Evolutionary conservation across 2,113 vertebrate species (phyloP), one percentile per base, ranked within the genome.

Genomic region (Psophia crepitans): DNA sequence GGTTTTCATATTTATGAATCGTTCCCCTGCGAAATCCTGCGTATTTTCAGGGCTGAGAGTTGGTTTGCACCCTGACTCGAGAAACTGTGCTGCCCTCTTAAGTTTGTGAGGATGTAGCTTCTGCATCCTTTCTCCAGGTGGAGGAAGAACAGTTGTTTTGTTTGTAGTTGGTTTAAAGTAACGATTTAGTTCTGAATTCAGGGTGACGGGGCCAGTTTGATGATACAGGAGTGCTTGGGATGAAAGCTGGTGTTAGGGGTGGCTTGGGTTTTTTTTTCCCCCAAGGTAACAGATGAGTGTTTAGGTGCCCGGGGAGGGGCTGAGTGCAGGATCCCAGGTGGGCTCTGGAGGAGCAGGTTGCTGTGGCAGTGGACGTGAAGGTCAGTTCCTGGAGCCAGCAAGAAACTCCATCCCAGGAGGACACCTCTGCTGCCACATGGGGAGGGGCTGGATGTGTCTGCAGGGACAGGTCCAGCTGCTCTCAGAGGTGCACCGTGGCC

Each of bases 361-460:
- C 43, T 68, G 51, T 49, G 11, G 22, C 35, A 16, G 12, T 13
- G 33, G 4, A 85, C 43, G 11, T 77, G 20, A 37, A 46, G 27
- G 54, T 12, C 32, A 21, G 28, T 21, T 83, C 30, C 35, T 87
- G 53, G 33, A 60, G 18, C 23, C 10, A 41, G 35, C 39, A 11
- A 26, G 81, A 35, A 83, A 0, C 61, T 58, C 60, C 1, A 3
- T 73, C 8, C 15, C 23, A 6, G 56, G 30, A 56, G 53, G 27
- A 35, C 48, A 41, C 7, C 20, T 37, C 23, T 61, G n/a, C 14
- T 33, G 22, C 56, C 1, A 0, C 1, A 0, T 37, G 74, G 48
- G 33, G 76, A 46, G 43, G 74, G 27, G 26, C 37, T 73, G 57
- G 18, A 30, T 0, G 4, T 24, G 30, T 10, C 58, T 65, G 49